Base-by-base conservation (phyloP, 30 jellyfish, hydroid and myxozoan genomes). In the Mastigias papua region DNA sequence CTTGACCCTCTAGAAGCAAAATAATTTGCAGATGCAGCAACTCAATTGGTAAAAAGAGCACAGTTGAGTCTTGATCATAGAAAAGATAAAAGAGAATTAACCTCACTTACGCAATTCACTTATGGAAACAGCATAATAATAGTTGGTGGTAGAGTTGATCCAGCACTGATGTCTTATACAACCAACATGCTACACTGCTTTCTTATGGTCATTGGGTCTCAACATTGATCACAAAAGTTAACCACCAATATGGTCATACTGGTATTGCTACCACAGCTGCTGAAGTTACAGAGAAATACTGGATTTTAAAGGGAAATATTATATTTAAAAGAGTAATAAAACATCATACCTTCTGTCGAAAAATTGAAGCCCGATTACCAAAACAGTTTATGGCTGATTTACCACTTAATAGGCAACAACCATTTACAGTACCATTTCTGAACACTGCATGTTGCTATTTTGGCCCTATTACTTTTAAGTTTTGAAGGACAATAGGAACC, bases 391-490 rank as follows among this genome's bases (percentile, higher is more conserved):
- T 87, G 90, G 96, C 86, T 34, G 49, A 48, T 48, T 83, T 86
- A 34, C 82, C 89, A 31, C 30, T 74, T 21, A 23, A 51, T 49
- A 83, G 94, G 73, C 13, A 72, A 69, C 28, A 62, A 37, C 94
- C 83, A 64, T 80, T 46, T 27, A 69, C 86, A 33, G 86, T 91
- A 72, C 91, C 97, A 34, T 90, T 90, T 88, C 46, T 30, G 67
- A 60, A 35, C 63, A 82, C 97, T 27, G 84, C 80, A 68, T 75
- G 90, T 76, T 86, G 63, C 81, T 87, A 75, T 48, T 89, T 80
- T 42, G 89, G 97, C 27, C 91, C 94, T 15, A 67, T 54, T 69
- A 79, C 23, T 20, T 78, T 85, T 73, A 77, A 75, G 73, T 72
- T 68, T 1, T 88, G 89, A 42, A 85, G 91, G 11, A 72, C 85